Base-by-base conservation (phyloP, 2,797 vertebrate genomes). In the Coregonus suidteri region DNA sequence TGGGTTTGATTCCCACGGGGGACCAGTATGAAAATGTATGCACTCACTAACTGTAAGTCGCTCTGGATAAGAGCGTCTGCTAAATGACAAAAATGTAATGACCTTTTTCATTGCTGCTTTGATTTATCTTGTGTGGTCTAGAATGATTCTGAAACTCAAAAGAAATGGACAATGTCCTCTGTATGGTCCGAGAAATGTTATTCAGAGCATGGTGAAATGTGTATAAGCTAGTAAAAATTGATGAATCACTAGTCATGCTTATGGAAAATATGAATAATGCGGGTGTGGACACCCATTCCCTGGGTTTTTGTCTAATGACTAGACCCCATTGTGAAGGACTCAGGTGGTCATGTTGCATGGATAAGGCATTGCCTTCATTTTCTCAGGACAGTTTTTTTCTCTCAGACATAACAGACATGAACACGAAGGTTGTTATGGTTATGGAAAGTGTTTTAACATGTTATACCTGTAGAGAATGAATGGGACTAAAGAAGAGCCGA, bases 391-490 rank as follows among this genome's bases (percentile, higher is more conserved):
- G 31, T 34, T 34, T 34, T 34, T 34, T 47, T 4, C 53, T 84
- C 87, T 77, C 76, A 52, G 67, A 83, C 67, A 70, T 41, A 83
- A 86, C 81, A 85, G 86, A 89, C 77, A 47, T 80, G 79, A 84
- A 82, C 76, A 88, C 75, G 25, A 77, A 53, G 56, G 85, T 84
- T 92, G 87, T 90, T 92, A 88, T 91, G 87, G 86, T 90, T 89
- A 91, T 13, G 41, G 2, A 85, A 85, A 88, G 87, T 88, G 86
- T 90, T 88, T 91, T 83, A 81, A 80, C 84, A 85, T 84, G 82
- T 73, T 77, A 34, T 56, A 56, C 53, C 65, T 82, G 74, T 86
- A 85, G 88, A 84, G 90, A 89, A 47, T 47, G 9, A 47, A 88
- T 84, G 82, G 78, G 83, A 82, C 79, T 81, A 87, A 88, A 86